Base-by-base conservation (phyloP, 2,113 vertebrate species). In the Menura novaehollandiae region DNA sequence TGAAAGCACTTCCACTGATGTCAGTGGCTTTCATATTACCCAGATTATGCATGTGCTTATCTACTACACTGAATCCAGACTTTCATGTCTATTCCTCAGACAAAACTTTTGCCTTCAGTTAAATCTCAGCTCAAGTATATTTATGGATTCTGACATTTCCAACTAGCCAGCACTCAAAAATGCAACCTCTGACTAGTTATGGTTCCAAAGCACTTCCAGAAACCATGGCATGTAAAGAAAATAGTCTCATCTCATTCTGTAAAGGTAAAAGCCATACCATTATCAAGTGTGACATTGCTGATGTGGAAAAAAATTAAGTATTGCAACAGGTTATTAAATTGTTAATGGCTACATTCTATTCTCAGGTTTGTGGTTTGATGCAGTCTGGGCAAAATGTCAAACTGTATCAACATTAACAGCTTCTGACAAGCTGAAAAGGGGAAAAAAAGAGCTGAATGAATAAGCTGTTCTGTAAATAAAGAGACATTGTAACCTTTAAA, bases 311-410 rank as follows among this genome's bases (percentile, higher is more conserved):
- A 94, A 94, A 95, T 6, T 56, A 93, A 91, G 52, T 41, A 95
- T 76, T 7, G 93, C 93, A 96, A 96, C 74, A 96, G 85, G 89
- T 95, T 96, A 97, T 97, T 97, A 97, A 95, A 97, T 92, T 93
- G 93, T 96, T 97, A 97, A 97, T 95, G 83, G 88, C 67, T 80
- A 73, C 37, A 75, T 96, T 97, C 95, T 96, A 83, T 81, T 96
- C 83, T 96, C 82, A 91, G 83, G 71, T 95, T 95, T 94, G 94
- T 88, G 96, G 91, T 94, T 95, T 84, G 85, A 92, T 96, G 94
- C 59, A 88, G 93, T 89, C 93, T 95, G 94, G 94, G 91, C 85
- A 95, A 86, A 90, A 96, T 89, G 95, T 97, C 95, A 96, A 96
- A 94, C 60, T 66, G 2, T 81, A 97, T 97, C 89, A 96, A 89